Evolutionary conservation across 30 jellyfish, hydroid and myxozoan genomes (phyloP), one percentile per base, ranked within the genome.

Genomic region (Aurelia coerulea): DNA sequence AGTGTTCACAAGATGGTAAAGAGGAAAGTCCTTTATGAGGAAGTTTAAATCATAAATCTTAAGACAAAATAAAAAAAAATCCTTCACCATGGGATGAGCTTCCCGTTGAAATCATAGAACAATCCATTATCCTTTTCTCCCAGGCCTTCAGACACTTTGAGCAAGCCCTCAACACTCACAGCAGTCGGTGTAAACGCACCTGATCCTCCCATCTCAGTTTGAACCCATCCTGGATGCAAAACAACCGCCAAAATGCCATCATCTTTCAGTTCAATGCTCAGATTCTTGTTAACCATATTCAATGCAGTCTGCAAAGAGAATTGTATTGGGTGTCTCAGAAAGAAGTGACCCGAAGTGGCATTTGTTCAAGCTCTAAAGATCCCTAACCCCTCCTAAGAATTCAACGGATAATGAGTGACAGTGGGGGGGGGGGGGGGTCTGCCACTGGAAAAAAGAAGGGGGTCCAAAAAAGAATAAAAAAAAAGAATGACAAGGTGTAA

Each of bases 201-300:
- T 4, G 74, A 60, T 18, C 99, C 99, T 15, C 99, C 99, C 88
- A 84, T 73, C 9, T 83, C 96, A 16, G 99, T 94, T 72, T 87
- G 76, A 13, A 94, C 99, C 95, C 96, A 84, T 14, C 99, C 99
- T 39, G 99, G 99, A 70, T 89, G 93, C 67, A 94, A 34, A 52
- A 79, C 19, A 23, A 85, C 95, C 0, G 93, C 99, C 56, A 94
- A 76, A 32, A 94, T 83, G 33, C 78, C 74, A 79, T 94, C 97
- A 12, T 69, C 76, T 79, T 94, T 88, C 72, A 94, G 64, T 68
- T 94, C 99, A 32, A 87, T 79, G 85, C 96, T 80, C 16, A 94
- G 87, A 67, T 80, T 88, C 90, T 89, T 94, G 68, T 94, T 88
- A 62, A 94, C 90, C 97, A 94, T 94, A 80, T 94, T 94, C 73